Evolutionary conservation across 2,888 invertebrate species (phyloP), one percentile per base, ranked within the genome.

Genomic region (Euplexia lucipara): DNA sequence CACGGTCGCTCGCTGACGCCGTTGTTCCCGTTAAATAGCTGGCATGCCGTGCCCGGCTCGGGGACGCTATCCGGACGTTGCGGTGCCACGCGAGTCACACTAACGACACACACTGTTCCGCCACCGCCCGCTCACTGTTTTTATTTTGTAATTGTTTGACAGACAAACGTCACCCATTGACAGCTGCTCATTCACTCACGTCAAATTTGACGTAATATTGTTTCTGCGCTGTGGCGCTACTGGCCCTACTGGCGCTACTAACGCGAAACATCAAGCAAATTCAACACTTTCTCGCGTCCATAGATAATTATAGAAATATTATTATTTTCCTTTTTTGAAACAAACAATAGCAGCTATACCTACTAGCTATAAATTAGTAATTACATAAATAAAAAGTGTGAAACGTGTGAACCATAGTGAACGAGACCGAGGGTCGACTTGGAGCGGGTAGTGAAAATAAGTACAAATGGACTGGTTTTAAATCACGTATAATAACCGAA

Each of bases 71-170:
- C 14, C 37, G 22, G 14, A 39, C 39, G n/a, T 26, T 45, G 51
- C 62, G 41, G 20, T 69, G 62, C 61, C 81, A 63, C 70, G 68
- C 73, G 54, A 76, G 39, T 61, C 45, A 44, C 47, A 65, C 59
- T 42, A 78, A 48, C 61, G 37, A 60, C 35, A 61, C 42, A 57
- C 53, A 65, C 65, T 53, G 34, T 67, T 62, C 75, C 48, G 75
- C 72, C 80, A 79, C 83, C 78, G 75, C 83, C 77, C 82, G 79
- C 77, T 53, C 79, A 77, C 82, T 85, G 84, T 86, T 86, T 83
- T 86, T 83, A 84, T 84, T 83, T 79, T 79, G 80, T 76, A 77
- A 78, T 68, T 61, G 66, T 64, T 70, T 72, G 75, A 68, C 77
- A 60, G 26, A 7, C 34, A 70, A 68, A 61, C 63, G 57, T 76